Conservation (phyloP, 2,113 vertebrate genomes). For the Diphyllodes magnificus region DNA sequence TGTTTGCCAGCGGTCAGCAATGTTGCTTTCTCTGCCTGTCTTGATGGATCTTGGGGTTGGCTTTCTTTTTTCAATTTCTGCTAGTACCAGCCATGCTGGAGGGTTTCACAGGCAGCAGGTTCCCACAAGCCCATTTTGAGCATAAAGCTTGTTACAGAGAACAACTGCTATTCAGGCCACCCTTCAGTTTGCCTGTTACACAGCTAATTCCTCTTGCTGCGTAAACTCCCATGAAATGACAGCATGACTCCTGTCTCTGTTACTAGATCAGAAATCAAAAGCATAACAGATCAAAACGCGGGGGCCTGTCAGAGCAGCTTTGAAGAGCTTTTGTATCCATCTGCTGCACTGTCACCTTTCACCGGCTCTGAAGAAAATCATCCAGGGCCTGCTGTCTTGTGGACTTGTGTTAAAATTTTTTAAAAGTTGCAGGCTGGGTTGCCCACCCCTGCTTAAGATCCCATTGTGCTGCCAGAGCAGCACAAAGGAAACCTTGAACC, state of each 20-base stretch:
- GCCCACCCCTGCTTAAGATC: not conserved
- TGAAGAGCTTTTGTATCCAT: not conserved
- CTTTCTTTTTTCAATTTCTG: not conserved
- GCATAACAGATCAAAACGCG: not conserved
- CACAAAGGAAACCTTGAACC: not conserved
- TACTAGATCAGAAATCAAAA: slow-evolving; percentile 43
- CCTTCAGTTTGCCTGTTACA: not conserved
- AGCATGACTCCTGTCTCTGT: not conserved
- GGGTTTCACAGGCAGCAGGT: not conserved
- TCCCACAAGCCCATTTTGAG: not conserved
- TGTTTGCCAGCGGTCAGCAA: not conserved
- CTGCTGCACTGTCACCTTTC: not conserved
- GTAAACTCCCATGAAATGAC: not conserved
- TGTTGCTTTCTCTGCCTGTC: not conserved
- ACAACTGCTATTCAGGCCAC: not conserved
- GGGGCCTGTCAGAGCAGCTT: slow-evolving; percentile 5
- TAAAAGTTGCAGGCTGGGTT: not conserved
- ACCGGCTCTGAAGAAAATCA: not conserved
- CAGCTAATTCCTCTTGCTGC: not conserved
- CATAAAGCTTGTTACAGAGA: not conserved
- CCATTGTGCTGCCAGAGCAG: not conserved
- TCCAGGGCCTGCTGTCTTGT: not conserved
- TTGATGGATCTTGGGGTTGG: not conserved
- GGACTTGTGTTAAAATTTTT: not conserved
- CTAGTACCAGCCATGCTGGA: not conserved